Percentiles rank a stretch among this genome's conserved stretches.
These are phyloP conservation scores for Empidonax alnorum DNA, from an alignment of 2,113 vertebrate genomes.

Conservation along the genomic window DNA sequence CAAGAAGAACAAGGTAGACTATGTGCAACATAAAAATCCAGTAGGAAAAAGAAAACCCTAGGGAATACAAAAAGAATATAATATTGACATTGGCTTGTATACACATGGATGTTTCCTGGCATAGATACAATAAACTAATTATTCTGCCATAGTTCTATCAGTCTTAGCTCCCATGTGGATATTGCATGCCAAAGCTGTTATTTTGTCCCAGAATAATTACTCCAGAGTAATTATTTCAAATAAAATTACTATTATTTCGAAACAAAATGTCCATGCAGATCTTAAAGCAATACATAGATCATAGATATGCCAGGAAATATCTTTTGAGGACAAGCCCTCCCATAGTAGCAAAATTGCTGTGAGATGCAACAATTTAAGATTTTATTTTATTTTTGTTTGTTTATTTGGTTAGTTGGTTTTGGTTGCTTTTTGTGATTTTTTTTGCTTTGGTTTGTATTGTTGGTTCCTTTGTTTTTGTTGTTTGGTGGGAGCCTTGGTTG, in stretches of 20 bases:
- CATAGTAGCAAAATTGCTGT: not conserved
- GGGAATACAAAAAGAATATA: not conserved
- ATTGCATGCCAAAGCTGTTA: not conserved
- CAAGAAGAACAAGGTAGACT: not conserved
- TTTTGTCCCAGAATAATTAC: not conserved
- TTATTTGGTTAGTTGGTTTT: not conserved
- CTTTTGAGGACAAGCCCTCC: not conserved
- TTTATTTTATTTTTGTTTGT: not conserved
- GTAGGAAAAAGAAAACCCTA: not conserved
- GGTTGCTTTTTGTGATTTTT: not conserved
- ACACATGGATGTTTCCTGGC: not conserved
- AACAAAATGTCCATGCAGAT: not conserved
- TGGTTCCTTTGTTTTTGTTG: rapidly evolving
- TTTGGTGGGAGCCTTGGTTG: not conserved
- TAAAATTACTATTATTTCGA: conserved; percentile 22
- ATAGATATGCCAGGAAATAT: not conserved
- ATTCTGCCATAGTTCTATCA: not conserved
- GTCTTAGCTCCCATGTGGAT: not conserved
- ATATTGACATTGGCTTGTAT: not conserved
- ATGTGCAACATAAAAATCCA: not conserved
- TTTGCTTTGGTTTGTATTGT: not conserved
- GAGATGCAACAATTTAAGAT: not conserved
- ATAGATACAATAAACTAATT: not conserved
- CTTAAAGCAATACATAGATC: not conserved
- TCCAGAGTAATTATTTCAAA: conserved; percentile 2